phyloP scores from a whole-genome alignment of 2,888 invertebrate genomes.

The Dicycla oo region DNA sequence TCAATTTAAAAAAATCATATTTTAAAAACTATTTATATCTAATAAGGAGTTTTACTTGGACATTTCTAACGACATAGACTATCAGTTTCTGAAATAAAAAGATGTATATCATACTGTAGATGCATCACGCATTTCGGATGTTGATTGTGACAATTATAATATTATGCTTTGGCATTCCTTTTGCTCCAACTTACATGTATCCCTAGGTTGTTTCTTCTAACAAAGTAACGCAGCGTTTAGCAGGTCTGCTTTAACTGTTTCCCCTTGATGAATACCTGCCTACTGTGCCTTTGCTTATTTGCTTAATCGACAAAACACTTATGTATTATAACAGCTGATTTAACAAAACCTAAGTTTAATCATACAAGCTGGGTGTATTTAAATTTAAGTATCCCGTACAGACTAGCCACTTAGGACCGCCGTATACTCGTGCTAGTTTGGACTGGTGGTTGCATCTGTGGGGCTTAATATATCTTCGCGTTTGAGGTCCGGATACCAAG shows the following conservation, averaged over 20 bases:
- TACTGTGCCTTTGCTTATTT: slow-evolving; percentile 3
- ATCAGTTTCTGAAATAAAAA: no score
- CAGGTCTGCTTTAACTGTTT: slow-evolving; percentile 11
- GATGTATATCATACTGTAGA: no score
- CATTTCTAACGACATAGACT: no score
- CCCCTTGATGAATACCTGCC: slow-evolving; percentile 11
- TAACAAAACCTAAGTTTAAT: slow-evolving; percentile 68
- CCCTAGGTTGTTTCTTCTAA: background rate
- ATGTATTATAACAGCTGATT: background rate
- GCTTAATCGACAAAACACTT: background rate
- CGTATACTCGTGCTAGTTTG: slow-evolving; percentile 78
- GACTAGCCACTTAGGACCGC: slow-evolving; percentile 85
- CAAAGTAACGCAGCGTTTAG: background rate
- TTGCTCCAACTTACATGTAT: background rate
- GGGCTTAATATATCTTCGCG: slow-evolving; percentile 86
- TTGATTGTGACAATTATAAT: background rate
- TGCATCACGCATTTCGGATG: background rate
- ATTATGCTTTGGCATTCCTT: background rate
- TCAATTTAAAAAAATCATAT: no score
- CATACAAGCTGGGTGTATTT: slow-evolving; percentile 85
- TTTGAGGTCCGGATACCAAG: slow-evolving; percentile 79
- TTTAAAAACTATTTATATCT: no score
- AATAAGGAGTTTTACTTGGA: no score
- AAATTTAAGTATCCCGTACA: slow-evolving; percentile 86
- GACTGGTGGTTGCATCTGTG: slow-evolving; percentile 87